Conservation (phyloP, 2,888 invertebrate genomes). For the Oscheius onirici region DNA sequence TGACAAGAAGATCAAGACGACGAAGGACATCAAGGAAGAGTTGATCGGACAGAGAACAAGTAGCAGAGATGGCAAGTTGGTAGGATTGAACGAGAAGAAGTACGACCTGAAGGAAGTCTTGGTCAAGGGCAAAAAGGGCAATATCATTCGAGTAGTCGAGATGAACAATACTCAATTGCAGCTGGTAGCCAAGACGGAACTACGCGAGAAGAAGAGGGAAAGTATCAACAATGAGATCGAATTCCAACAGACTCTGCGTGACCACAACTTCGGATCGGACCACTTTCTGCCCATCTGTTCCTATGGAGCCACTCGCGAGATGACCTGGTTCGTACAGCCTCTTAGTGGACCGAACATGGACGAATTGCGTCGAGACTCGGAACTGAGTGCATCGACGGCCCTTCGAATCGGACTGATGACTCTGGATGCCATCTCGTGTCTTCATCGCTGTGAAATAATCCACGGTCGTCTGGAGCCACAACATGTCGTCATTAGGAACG, state of each 20-base stretch:
- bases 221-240: constrained; percentile 32
- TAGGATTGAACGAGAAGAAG: neutral
- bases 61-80: neutral
- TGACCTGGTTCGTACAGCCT: constrained; percentile 5
- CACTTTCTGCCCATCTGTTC: constrained; percentile 17
- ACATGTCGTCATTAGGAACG: neutral
- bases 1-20: constrained; percentile 2
- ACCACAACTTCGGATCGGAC: neutral
- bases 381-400: constrained; percentile 2
- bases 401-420: constrained; percentile 11
- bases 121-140: constrained; percentile 7
- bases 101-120: neutral
- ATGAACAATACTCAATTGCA: constrained; percentile 21
- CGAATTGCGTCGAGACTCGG: neutral
- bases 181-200: constrained; percentile 59
- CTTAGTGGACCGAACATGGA: constrained; percentile 17
- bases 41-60: neutral
- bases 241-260: constrained; percentile 12
- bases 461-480: constrained; percentile 6
- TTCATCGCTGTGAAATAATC: constrained; percentile 3
- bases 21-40: constrained; percentile 15
- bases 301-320: constrained; percentile 7
- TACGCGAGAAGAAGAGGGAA: constrained; percentile 47
- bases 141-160: neutral
- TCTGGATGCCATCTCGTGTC: constrained; percentile 15